phyloP scores from a whole-genome alignment of 2,797 vertebrate species.

The Paguma larvata region DNA sequence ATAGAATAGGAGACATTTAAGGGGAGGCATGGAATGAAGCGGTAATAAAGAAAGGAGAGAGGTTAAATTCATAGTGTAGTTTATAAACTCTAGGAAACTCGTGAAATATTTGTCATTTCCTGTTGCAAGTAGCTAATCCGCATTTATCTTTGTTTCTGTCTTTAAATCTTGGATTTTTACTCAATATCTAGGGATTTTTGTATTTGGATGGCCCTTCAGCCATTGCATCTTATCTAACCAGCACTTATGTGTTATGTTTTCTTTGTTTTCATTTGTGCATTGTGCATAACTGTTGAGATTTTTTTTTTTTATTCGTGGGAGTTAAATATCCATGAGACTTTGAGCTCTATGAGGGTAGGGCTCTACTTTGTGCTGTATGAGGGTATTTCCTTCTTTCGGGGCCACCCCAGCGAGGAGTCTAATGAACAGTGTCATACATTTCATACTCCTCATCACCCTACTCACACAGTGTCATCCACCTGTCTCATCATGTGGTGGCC shows the following conservation, averaged over 20 bases:
- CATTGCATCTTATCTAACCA: neutral
- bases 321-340: neutral
- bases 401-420: neutral
- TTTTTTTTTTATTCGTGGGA: neutral
- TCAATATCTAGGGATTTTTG: neutral
- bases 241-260: neutral
- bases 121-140: neutral
- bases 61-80: neutral
- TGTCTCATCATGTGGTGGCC: neutral
- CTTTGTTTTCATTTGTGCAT: constrained; percentile 12
- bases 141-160: neutral
- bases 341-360: neutral
- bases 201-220: neutral
- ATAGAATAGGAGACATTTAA: neutral
- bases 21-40: neutral
- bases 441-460: neutral
- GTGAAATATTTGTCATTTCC: neutral
- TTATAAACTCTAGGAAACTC: neutral
- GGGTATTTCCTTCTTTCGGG: neutral
- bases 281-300: neutral
- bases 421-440: neutral
- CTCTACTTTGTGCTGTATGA: neutral
- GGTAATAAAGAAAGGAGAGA: neutral
- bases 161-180: neutral
- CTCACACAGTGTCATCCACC: neutral